Evolutionary conservation across 2,113 vertebrate genomes (phyloP).

Genomic region (Clarias magur): DNA sequence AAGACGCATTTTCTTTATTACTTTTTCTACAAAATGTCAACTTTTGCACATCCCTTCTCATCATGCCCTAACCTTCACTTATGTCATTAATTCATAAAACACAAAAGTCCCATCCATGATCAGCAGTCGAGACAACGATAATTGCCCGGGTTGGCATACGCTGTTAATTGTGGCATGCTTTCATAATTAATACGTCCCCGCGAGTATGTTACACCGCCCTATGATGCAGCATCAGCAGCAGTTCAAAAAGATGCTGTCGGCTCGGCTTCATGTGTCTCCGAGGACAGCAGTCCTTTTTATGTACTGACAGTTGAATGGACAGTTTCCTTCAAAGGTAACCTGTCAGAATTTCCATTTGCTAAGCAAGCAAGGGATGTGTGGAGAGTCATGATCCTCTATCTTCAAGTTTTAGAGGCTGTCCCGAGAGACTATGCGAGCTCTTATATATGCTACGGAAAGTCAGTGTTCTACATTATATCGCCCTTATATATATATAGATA

Average conservation of each 20-base stretch:
- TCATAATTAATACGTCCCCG: too few relatives aligned
- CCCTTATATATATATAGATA: constrained; percentile 31
- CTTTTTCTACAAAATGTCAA: background rate
- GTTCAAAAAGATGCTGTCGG: background rate
- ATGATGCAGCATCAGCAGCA: background rate
- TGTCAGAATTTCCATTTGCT: constrained; percentile 43
- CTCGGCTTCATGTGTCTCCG: constrained; percentile 23
- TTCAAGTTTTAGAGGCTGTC: constrained; percentile 66
- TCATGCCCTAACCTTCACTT: background rate
- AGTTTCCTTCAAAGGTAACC: constrained; percentile 42
- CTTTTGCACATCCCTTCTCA: background rate
- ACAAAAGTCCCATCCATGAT: background rate
- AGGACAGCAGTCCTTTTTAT: constrained; percentile 25
- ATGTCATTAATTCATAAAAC: background rate
- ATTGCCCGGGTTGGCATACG: background rate
- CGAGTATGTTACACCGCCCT: background rate
- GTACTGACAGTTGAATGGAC: constrained; percentile 36
- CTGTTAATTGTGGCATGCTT: background rate
- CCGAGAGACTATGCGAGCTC: constrained; percentile 70
- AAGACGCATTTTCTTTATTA: background rate
- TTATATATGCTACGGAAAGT: constrained; percentile 47
- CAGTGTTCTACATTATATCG: constrained; percentile 63
- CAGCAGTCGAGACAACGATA: background rate
- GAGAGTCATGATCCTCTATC: constrained; percentile 69
- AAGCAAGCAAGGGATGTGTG: constrained; percentile 63